phyloP scores from a whole-genome alignment of 2,113 vertebrate species.

The Henicopernis longicauda region DNA sequence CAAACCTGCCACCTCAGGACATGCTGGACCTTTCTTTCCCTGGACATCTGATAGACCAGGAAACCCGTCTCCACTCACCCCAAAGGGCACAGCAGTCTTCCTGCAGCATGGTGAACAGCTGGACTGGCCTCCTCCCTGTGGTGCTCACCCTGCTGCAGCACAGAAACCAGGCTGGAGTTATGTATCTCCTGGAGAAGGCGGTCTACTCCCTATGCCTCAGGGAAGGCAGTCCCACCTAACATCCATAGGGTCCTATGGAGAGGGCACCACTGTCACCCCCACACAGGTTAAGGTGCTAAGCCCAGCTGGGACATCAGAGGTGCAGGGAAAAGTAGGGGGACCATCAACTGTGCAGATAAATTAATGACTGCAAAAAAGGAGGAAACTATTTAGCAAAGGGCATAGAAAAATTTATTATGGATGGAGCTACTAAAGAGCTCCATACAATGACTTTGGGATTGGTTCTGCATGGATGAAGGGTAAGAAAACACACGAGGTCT shows the following conservation, averaged over 20 bases:
- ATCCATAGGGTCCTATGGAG: not conserved
- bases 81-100: not conserved
- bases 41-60: not conserved
- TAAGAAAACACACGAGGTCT: not conserved
- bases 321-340: not conserved
- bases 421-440: conserved; percentile 6
- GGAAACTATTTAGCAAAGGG: conserved; percentile 11
- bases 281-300: not conserved
- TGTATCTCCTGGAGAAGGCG: not conserved
- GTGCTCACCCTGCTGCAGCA: not conserved
- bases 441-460: not conserved
- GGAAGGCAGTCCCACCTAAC: not conserved
- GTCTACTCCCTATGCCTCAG: not conserved
- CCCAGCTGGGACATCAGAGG: not conserved
- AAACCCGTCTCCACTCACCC: not conserved
- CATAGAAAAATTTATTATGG: conserved; percentile 59
- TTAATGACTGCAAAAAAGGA: not conserved
- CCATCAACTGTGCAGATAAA: not conserved
- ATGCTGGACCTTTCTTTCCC: not conserved
- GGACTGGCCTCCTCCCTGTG: not conserved
- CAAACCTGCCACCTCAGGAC: not conserved
- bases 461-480: not conserved
- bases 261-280: not conserved
- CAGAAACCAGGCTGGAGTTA: not conserved
- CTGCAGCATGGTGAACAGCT: not conserved